Percentiles rank a stretch among this genome's conserved stretches.
Evolutionary conservation across 2,888 invertebrate species (phyloP).

Genomic region (Globia sparganii): DNA sequence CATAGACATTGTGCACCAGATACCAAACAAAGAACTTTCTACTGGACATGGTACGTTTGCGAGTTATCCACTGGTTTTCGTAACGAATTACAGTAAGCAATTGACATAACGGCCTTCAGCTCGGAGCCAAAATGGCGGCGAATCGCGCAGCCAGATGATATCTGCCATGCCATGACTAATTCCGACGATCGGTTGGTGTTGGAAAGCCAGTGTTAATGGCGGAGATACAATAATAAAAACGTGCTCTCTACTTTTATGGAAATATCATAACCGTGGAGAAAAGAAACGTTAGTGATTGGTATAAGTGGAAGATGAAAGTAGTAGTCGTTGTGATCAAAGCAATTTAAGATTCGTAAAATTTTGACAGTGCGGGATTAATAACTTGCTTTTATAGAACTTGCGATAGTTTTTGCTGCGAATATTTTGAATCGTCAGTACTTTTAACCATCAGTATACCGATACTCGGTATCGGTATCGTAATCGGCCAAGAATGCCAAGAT

Average conservation of each 20-base stretch:
- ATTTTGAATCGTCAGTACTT: not conserved
- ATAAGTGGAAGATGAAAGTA: slow-evolving; percentile 21
- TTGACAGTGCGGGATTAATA: not conserved
- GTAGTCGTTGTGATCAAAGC: not conserved
- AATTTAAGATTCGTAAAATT: not conserved
- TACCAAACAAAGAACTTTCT: slow-evolving; percentile 68
- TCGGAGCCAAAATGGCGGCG: slow-evolving; percentile 46
- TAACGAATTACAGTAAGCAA: slow-evolving; percentile 63
- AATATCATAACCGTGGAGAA: slow-evolving; percentile 37
- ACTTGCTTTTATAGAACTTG: not conserved
- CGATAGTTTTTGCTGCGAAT: not conserved
- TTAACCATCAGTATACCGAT: not conserved
- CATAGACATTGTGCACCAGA: slow-evolving; percentile 57
- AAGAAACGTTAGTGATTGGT: slow-evolving; percentile 9
- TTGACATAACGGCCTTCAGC: slow-evolving; percentile 71
- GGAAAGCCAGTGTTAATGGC: slow-evolving; percentile 52
- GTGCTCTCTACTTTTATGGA: slow-evolving; percentile 36
- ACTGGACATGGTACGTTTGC: slow-evolving; percentile 67
- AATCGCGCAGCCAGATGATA: slow-evolving; percentile 45
- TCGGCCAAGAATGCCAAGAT: not conserved
- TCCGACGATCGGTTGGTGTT: slow-evolving; percentile 40
- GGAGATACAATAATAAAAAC: slow-evolving; percentile 37
- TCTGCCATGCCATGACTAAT: slow-evolving; percentile 58
- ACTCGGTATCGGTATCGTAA: not conserved
- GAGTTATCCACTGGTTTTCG: slow-evolving; percentile 60